Evolutionary conservation across 2,113 vertebrate genomes (phyloP).

Genomic region (Zootoca vivipara): DNA sequence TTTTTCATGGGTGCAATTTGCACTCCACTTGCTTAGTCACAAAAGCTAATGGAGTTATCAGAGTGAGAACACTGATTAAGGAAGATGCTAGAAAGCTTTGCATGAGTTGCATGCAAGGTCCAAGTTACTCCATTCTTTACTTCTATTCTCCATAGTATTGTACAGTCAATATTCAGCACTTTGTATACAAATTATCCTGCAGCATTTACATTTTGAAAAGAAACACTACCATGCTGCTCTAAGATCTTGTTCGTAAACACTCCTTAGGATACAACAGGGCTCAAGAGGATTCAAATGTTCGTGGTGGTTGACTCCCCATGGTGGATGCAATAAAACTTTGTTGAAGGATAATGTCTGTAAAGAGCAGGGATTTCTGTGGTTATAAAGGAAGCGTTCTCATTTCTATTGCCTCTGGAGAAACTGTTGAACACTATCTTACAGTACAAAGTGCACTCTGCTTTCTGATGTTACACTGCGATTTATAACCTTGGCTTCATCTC

Average conservation of each 20-base stretch:
- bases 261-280: neutral
- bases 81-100: neutral
- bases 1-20: too few relatives aligned
- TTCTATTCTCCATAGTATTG: neutral
- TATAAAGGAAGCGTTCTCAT: conserved; percentile 5
- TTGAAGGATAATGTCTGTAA: conserved; percentile 1
- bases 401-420: conserved; percentile 21
- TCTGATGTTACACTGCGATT: neutral
- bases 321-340: neutral
- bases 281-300: neutral
- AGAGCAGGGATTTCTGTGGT: neutral
- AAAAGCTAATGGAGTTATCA: neutral
- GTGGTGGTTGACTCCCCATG: neutral
- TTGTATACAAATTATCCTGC: neutral
- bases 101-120: neutral
- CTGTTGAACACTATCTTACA: neutral
- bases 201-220: neutral
- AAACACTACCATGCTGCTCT: neutral
- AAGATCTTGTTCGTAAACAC: neutral
- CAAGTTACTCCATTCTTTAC: neutral
- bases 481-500: neutral
- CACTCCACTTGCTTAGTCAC: too few relatives aligned
- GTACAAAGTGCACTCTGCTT: neutral
- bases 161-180: neutral
- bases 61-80: neutral